A percentile compares a stretch with the other conserved stretches of the same genome.
Evolutionary conservation across 2,888 invertebrate species (phyloP).

Genomic region (Coremacera marginata): DNA sequence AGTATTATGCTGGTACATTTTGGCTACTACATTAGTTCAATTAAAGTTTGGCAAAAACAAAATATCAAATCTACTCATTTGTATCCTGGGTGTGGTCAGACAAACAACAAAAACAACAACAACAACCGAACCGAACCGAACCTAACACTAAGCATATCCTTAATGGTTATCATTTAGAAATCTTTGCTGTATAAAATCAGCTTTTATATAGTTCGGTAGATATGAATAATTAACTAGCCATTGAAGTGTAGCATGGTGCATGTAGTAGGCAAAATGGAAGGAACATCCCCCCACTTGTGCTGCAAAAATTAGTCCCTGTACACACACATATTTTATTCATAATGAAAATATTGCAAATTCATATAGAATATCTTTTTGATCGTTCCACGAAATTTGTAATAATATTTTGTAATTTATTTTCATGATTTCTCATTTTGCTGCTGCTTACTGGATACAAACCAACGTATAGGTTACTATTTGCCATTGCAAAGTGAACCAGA

Average conservation of each 20-base stretch:
- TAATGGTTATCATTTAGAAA: neutral
- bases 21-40: too few species aligned
- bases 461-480: conserved; percentile 77
- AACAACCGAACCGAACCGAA: too few species aligned
- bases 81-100: neutral
- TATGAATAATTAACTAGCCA: neutral
- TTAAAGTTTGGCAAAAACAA: neutral
- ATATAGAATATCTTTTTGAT: neutral
- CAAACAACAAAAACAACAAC: neutral
- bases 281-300: too few species aligned
- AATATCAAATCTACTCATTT: neutral
- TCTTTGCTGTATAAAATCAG: neutral
- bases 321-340: neutral
- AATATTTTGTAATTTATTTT: neutral
- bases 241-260: neutral
- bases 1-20: too few species aligned
- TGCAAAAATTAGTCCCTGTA: neutral
- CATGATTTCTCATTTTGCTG: neutral
- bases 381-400: neutral
- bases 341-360: neutral
- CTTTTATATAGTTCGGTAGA: neutral
- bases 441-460: conserved; percentile 13
- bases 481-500: conserved; percentile 84
- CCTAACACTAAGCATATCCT: neutral
- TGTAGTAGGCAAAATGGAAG: too few species aligned